Evolutionary conservation across 2,888 invertebrate species (phyloP), one percentile per base, ranked within the genome.

Genomic region (Oscheius sp.): DNA sequence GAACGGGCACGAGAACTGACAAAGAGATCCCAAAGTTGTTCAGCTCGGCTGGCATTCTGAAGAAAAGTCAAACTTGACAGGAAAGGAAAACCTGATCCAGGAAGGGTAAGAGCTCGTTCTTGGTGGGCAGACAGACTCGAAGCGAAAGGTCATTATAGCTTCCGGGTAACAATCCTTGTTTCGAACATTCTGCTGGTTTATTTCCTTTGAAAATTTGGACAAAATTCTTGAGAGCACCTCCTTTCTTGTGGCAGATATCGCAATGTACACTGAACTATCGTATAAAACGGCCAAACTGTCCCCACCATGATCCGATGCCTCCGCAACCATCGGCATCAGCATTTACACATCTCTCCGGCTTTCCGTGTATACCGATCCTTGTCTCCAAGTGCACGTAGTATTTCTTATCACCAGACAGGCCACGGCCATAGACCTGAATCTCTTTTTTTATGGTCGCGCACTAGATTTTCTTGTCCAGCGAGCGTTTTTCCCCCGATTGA

Each of bases 11-110:
- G 81, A 59, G 84, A 84, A 79, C 83, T 84, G 53, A 88, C 83
- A 61, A 88, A 88, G 21, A 87, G 80, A 61, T 88, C 86, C 87
- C 88, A 88, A 13, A 88, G 79, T 71, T 87, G 86, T 73, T 88
- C 84, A 23, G 87, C 87, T 53, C 88, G 84, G 55, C 76, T 80
- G 25, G 85, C 76, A 69, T 88, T 88, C 84, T 85, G 25, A 61
- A 13, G 5, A 35, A 25, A 27, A 25, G 35, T 35, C 35, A 35
- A 35, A 23, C 6, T 16, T 5, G 21, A 23, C 13, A 46, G 13
- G 45, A 13, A 5, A 21, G 49, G 49, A 49, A 52, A 21, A 83
- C 84, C 75, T 83, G 80, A 74, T 88, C 88, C 9, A 87, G 78
- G 83, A 87, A 88, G 35, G 87, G 87, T 52, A 88, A 79, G 25